phyloP scores from a whole-genome alignment of 2,888 invertebrate genomes.

The Melipona beecheii region DNA sequence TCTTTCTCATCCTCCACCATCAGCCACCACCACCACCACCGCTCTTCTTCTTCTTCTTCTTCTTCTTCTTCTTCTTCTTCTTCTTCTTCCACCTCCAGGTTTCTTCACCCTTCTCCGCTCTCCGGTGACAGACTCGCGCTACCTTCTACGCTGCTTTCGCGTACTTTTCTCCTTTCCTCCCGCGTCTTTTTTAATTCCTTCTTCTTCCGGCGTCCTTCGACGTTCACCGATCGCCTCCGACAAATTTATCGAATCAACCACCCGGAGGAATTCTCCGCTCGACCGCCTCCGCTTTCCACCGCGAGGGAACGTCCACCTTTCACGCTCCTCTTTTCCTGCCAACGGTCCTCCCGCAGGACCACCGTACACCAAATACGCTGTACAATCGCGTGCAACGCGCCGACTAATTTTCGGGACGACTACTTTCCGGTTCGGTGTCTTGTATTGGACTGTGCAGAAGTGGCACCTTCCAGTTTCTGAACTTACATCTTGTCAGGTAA shows the following conservation, averaged over 20 bases:
- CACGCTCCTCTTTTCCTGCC: background rate
- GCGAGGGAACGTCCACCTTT: background rate
- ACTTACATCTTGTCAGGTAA: conserved; percentile 84
- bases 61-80: conserved; percentile 51
- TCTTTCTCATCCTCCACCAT: conserved; percentile 60
- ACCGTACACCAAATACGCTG: background rate
- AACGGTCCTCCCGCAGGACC: background rate
- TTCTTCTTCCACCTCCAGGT: conserved; percentile 59
- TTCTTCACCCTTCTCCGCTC: conserved; percentile 62
- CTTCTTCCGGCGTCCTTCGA: background rate
- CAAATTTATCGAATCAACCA: background rate
- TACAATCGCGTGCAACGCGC: background rate
- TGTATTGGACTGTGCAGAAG: conserved; percentile 83
- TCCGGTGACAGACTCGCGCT: conserved; percentile 35
- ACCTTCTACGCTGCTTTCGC: conserved; percentile 37
- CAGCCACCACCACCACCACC: conserved; percentile 39
- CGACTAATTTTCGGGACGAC: conserved; percentile 75
- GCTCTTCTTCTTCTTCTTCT: conserved; percentile 48
- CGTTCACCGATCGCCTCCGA: conserved; percentile 6
- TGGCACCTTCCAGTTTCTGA: conserved; percentile 83
- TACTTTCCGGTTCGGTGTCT: conserved; percentile 84
- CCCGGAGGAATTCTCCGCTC: background rate
- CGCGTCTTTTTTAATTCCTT: conserved; percentile 33
- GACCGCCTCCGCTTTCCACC: conserved; percentile 18
- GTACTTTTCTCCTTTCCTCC: conserved; percentile 23